Evolutionary conservation across 2,888 invertebrate genomes (phyloP).

Genomic region (Lasioglossum oenotherae): DNA sequence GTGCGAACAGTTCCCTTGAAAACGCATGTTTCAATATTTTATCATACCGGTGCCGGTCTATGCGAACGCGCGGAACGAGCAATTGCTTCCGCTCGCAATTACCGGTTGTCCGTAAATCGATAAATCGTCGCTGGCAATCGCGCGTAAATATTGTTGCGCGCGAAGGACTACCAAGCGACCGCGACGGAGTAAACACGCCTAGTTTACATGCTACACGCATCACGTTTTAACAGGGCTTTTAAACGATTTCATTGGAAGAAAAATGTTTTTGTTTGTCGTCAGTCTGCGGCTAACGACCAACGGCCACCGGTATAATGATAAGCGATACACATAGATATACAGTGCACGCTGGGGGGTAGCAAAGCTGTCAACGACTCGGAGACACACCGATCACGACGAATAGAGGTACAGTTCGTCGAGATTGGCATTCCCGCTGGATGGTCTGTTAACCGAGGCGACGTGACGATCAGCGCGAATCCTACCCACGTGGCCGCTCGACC

Average conservation of each 20-base stretch:
- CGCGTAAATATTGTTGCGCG: not conserved
- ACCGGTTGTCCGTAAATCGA: not conserved
- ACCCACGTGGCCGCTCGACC: slow-evolving; percentile 39
- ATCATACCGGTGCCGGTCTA: too few relatives aligned
- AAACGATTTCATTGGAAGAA: not conserved
- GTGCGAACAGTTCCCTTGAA: too few relatives aligned
- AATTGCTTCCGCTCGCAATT: not conserved
- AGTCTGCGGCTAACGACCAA: not conserved
- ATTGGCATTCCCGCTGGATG: not conserved
- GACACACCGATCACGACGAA: not conserved
- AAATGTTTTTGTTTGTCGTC: not conserved
- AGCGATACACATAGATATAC: not conserved
- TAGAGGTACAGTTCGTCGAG: not conserved
- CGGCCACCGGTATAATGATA: not conserved
- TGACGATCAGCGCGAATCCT: not conserved
- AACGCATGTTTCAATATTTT: too few relatives aligned
- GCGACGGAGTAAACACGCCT: not conserved
- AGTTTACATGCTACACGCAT: not conserved
- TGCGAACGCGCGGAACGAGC: not conserved
- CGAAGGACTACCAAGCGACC: not conserved
- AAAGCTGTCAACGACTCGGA: not conserved
- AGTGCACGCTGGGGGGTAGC: too few relatives aligned
- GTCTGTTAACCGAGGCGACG: not conserved
- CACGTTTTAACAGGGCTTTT: not conserved
- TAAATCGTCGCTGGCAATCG: not conserved